Percentiles rank a stretch among this genome's conserved stretches.
Conservation (phyloP, 2,113 vertebrate species). For the Sterna hirundo region DNA sequence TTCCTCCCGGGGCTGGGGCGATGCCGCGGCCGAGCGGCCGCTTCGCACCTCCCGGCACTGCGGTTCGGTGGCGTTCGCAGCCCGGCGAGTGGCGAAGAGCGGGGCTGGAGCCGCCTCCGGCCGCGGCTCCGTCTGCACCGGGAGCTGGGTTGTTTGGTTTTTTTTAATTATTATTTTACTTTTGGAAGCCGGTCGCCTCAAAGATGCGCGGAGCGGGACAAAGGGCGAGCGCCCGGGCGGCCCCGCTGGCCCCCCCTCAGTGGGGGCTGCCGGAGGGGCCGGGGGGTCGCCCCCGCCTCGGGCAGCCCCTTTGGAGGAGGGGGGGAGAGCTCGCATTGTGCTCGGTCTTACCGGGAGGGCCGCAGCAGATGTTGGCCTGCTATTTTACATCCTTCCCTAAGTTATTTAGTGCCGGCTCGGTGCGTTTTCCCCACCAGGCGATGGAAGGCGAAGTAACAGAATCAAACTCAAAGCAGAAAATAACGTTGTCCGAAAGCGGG, state of each 20-base stretch:
- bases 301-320: background rate
- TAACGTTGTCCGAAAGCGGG: background rate
- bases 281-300: background rate
- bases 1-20: conserved; percentile 19
- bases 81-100: background rate
- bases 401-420: background rate
- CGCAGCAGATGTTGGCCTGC: conserved; percentile 39
- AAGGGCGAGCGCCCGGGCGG: background rate
- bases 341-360: background rate
- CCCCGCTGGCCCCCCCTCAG: no score
- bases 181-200: background rate
- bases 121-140: background rate
- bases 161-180: no score
- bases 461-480: background rate
- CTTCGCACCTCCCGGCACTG: conserved; percentile 4
- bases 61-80: no score
- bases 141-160: no score
- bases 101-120: background rate
- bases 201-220: background rate
- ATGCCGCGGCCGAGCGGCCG: background rate
- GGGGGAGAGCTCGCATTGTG: background rate
- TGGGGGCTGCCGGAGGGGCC: background rate
- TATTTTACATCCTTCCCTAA: background rate
- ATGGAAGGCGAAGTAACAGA: background rate
- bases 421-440: background rate